These are phyloP conservation scores for Salticus scenicus DNA, from an alignment of 2,888 invertebrate genomes.

Conservation along the genomic window DNA sequence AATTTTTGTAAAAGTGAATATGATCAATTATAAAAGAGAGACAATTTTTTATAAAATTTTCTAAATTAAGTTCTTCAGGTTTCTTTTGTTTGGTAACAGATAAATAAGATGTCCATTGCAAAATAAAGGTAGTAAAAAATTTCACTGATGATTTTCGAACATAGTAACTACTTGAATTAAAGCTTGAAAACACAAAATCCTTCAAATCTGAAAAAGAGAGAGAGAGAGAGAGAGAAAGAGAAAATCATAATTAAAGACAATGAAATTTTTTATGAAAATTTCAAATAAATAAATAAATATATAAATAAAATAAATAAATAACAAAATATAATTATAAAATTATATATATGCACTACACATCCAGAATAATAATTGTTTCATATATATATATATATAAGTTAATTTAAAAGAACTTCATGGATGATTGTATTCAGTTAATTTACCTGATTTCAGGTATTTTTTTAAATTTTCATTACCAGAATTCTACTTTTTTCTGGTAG, in stretches of 20 bases:
- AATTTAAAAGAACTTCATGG: too few species aligned
- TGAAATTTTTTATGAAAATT: too few species aligned
- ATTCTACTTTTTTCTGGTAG: too few species aligned
- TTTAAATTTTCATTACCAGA: too few species aligned
- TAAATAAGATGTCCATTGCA: not conserved
- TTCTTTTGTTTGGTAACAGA: not conserved
- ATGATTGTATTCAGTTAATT: too few species aligned
- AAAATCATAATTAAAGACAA: not conserved
- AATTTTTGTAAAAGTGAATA: not conserved
- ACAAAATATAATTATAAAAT: too few species aligned
- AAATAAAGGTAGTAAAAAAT: not conserved
- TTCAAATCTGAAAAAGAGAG: not conserved
- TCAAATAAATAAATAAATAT: too few species aligned
- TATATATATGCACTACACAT: too few species aligned
- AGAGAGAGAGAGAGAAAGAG: not conserved
- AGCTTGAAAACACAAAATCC: not conserved
- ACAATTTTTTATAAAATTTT: not conserved
- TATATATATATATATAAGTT: too few species aligned
- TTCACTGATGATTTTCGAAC: not conserved
- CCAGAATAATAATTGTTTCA: too few species aligned
- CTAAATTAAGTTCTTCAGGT: not conserved
- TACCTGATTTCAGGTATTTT: too few species aligned
- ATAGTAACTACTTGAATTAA: not conserved
- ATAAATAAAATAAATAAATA: too few species aligned
- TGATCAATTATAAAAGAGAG: not conserved